These are phyloP conservation scores for Cydia strobilella DNA, from an alignment of 1,140 invertebrate genomes.

Conservation along the genomic window DNA sequence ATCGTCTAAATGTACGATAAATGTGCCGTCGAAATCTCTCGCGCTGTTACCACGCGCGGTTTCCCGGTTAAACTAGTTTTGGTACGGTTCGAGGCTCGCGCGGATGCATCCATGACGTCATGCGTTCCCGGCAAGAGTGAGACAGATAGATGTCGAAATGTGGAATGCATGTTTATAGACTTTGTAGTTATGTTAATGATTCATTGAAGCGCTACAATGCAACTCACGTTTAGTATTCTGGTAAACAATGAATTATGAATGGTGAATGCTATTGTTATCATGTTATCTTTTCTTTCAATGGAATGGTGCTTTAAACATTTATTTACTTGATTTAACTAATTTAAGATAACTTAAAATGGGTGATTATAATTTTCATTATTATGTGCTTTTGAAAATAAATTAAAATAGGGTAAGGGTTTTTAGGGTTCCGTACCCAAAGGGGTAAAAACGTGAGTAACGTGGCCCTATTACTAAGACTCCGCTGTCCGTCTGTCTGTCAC, in stretches of 20 bases:
- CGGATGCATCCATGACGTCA: constrained; percentile 30
- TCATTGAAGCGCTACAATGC: constrained; percentile 35
- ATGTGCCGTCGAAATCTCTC: neutral
- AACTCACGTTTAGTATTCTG: constrained; percentile 14
- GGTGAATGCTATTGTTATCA: neutral
- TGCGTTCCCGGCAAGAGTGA: constrained; percentile 18
- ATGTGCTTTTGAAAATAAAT: too few species aligned
- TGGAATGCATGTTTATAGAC: constrained; percentile 17
- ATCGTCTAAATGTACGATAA: constrained; percentile 2
- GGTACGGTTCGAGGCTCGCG: constrained; percentile 19
- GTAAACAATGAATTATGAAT: constrained; percentile 9
- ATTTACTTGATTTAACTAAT: neutral
- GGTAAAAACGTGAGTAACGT: too few species aligned
- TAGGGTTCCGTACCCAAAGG: too few species aligned
- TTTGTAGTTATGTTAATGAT: constrained; percentile 39
- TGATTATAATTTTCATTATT: too few species aligned
- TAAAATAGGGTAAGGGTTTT: too few species aligned
- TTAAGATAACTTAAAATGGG: neutral
- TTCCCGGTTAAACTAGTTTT: constrained; percentile 31
- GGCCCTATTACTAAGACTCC: too few species aligned
- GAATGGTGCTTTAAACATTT: neutral
- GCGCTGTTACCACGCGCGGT: constrained; percentile 23
- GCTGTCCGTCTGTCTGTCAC: too few species aligned
- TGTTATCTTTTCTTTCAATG: constrained; percentile 1
- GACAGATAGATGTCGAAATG: constrained; percentile 37